A percentile compares a stretch with the other conserved stretches of the same genome.
Evolutionary conservation across 2,888 invertebrate genomes (phyloP).

Genomic region (Marronus borbonicus): DNA sequence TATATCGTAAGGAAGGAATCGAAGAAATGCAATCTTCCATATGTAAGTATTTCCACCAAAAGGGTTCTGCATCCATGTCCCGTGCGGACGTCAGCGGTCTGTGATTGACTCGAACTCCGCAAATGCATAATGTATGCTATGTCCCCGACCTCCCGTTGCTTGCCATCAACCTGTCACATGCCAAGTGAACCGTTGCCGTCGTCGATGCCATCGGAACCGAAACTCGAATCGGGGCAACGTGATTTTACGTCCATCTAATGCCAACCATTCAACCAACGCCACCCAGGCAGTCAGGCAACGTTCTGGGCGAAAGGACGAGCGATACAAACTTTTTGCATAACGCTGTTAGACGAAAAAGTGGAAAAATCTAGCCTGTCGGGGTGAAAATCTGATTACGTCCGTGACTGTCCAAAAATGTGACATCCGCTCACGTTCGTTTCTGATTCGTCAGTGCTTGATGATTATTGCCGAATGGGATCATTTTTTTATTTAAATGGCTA

Average conservation of each 20-base stretch:
- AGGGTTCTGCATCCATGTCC: slow-evolving; percentile 1
- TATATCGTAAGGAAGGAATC: background rate
- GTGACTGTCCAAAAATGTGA: slow-evolving; percentile 17
- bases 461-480: no score
- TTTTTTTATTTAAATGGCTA: no score
- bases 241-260: slow-evolving; percentile 42
- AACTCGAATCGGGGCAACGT: slow-evolving; percentile 30
- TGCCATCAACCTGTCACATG: slow-evolving; percentile 56
- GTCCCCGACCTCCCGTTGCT: slow-evolving; percentile 50
- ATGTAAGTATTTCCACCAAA: slow-evolving; percentile 1
- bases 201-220: slow-evolving; percentile 24
- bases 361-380: slow-evolving; percentile 13
- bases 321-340: slow-evolving; percentile 25
- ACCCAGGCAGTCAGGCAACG: background rate
- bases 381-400: slow-evolving; percentile 13
- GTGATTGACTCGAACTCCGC: slow-evolving; percentile 63
- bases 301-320: background rate
- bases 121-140: slow-evolving; percentile 61
- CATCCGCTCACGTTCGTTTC: background rate
- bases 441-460: no score
- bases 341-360: slow-evolving; percentile 22
- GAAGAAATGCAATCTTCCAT: slow-evolving; percentile 11
- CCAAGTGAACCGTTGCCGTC: slow-evolving; percentile 53
- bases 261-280: slow-evolving; percentile 2
- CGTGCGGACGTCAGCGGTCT: slow-evolving; percentile 59